Evolutionary conservation across 2,113 vertebrate genomes (phyloP), one percentile per base, ranked within the genome.

Genomic region (Pterocles orientalis): DNA sequence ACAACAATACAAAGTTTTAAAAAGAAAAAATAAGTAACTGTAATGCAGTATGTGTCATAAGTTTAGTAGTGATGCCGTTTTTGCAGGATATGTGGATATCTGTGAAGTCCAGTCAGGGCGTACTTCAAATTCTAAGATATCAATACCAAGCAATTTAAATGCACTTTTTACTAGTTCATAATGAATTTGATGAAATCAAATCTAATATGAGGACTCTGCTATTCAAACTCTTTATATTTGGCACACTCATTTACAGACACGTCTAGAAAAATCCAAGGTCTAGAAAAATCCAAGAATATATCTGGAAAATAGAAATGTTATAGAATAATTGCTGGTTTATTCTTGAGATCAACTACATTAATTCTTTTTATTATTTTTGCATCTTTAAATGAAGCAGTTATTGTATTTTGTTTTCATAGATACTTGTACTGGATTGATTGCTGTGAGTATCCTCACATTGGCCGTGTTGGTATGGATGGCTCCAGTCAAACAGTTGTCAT

Each of bases 361-460:
- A 60, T 6, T 69, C 18, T n/a, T 26, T 73, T 4, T 82, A 0
- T 5, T 33, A 2, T 6, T n/a, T 73, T 56, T 87, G 13, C 41
- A 41, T 57, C 47, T 94, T 15, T 95, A 85, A 96, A 95, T 7
- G 61, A 92, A 82, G 41, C 36, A 66, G 25, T 51, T 92, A 80
- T 85, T 96, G 41, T 94, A 76, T 57, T 97, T 94, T 97, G 61
- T 77, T 83, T 83, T 92, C 48, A 24, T 94, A 99, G 99, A 57
- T 99, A 99, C 96, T 97, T 99, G 66, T 99, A 99, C 97, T 99
- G 99, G 99, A 99, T 99, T n/a, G 99, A 99, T 94, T 99, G 99
- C 96, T 99, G 99, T 82, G 99, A 99, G 54, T 98, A 98, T 75
- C 98, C 99, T 58, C 98, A 99, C 85, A 99, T 99, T 65, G 99